These are phyloP conservation scores for Gisinianus flammeolus DNA, from an alignment of 2,888 invertebrate genomes.

Conservation along the genomic window DNA sequence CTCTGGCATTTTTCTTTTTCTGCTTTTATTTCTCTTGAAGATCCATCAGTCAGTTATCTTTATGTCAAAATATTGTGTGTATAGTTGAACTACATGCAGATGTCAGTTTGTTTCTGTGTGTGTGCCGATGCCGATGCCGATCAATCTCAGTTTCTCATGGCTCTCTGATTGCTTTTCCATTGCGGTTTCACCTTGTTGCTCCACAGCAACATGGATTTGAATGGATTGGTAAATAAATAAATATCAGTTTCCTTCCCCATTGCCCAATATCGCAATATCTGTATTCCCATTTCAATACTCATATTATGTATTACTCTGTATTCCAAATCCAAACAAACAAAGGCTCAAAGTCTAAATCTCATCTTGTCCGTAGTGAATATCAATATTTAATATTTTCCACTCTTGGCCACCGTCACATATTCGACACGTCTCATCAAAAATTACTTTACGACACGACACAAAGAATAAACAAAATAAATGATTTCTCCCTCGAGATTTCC, in stretches of 20 bases:
- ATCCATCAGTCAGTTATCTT: not conserved
- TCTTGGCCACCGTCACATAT: too few relatives aligned
- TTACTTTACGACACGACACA: not conserved
- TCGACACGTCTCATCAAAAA: constrained; percentile 11
- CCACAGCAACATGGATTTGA: too few relatives aligned
- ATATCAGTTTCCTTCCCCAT: too few relatives aligned
- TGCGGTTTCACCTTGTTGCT: not conserved
- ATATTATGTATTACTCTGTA: too few relatives aligned
- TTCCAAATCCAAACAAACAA: not conserved
- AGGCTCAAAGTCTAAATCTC: not conserved
- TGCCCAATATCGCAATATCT: too few relatives aligned
- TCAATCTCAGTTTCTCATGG: not conserved
- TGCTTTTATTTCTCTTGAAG: not conserved
- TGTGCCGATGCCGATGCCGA: not conserved
- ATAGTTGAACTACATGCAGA: too few relatives aligned
- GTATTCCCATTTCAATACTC: too few relatives aligned
- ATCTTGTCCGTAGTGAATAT: not conserved
- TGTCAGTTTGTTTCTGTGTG: not conserved
- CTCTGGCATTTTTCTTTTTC: too few relatives aligned
- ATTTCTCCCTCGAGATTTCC: constrained; percentile 12
- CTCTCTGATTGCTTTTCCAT: not conserved
- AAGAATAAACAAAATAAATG: not conserved
- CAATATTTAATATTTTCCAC: too few relatives aligned
- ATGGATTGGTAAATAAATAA: too few relatives aligned
- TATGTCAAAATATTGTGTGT: not conserved